Percentiles rank a stretch among this genome's conserved stretches.
Evolutionary conservation across 2,113 vertebrate genomes (phyloP).

Genomic region (Pelmatolapia mariae): DNA sequence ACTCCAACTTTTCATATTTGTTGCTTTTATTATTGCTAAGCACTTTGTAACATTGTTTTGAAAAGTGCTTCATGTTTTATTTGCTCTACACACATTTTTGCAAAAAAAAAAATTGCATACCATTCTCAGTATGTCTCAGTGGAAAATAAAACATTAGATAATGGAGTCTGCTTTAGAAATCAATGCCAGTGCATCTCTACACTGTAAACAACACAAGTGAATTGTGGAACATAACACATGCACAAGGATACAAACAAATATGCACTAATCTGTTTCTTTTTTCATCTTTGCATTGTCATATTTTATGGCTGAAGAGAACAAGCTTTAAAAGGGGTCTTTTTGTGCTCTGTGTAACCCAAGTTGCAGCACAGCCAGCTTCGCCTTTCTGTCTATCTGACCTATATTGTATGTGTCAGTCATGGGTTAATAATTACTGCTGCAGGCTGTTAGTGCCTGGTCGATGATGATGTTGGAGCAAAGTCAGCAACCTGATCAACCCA

Average conservation of each 20-base stretch:
- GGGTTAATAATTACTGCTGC: conserved; percentile 56
- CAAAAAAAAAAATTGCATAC: background rate
- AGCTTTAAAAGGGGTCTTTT: background rate
- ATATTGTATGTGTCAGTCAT: conserved; percentile 30
- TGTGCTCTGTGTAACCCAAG: background rate
- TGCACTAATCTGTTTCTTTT: background rate
- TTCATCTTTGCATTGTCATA: background rate
- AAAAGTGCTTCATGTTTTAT: background rate
- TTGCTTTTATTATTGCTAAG: background rate
- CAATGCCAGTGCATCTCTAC: background rate
- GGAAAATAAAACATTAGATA: background rate
- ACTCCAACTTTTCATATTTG: background rate
- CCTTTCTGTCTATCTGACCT: conserved; percentile 15
- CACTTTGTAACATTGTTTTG: background rate
- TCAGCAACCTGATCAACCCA: background rate
- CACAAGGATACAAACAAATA: background rate
- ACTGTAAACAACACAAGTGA: background rate
- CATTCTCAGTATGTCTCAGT: background rate
- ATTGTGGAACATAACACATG: background rate
- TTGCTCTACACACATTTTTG: background rate
- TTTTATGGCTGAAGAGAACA: background rate
- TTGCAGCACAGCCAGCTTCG: background rate
- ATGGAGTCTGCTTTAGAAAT: background rate
- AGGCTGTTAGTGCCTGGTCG: conserved; percentile 45
- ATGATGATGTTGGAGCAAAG: conserved; percentile 5